phyloP scores from a whole-genome alignment of 2,888 invertebrate species.

The Drosophila pegasa region DNA sequence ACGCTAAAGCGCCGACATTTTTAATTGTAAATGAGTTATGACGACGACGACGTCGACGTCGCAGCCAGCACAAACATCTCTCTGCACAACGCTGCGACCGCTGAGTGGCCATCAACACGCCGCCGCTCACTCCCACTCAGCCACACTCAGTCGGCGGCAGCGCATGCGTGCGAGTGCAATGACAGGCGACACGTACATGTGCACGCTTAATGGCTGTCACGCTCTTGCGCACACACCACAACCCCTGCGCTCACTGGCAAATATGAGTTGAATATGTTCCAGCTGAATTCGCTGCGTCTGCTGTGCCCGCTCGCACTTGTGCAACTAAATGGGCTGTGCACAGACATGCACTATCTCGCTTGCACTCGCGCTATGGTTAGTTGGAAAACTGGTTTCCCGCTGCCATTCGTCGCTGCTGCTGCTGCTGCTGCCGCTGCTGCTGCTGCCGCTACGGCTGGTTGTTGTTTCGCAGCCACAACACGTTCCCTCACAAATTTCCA shows the following conservation, averaged over 20 bases:
- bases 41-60: constrained; percentile 52
- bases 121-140: constrained; percentile 59
- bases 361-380: constrained; percentile 29
- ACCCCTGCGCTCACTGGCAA: constrained; percentile 61
- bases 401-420: constrained; percentile 64
- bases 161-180: constrained; percentile 71
- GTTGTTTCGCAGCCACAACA: constrained; percentile 61
- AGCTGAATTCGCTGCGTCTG: constrained; percentile 44
- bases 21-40: constrained; percentile 84
- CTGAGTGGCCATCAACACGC: constrained; percentile 72
- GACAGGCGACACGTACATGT: constrained; percentile 36
- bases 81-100: constrained; percentile 41
- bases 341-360: constrained; percentile 32
- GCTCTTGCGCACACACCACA: constrained; percentile 54
- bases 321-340: neutral
- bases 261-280: constrained; percentile 52
- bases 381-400: constrained; percentile 77
- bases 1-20: constrained; percentile 82
- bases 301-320: constrained; percentile 44
- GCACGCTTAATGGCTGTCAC: constrained; percentile 52
- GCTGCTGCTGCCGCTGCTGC: constrained; percentile 24
- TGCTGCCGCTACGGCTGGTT: constrained; percentile 29
- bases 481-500: constrained; percentile 72
- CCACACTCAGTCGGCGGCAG: constrained; percentile 25
- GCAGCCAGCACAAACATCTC: constrained; percentile 31